Evolutionary conservation across 30 jellyfish, hydroid and myxozoan species (phyloP), one percentile per base, ranked within the genome.

Genomic region (Sanderia malayensis): DNA sequence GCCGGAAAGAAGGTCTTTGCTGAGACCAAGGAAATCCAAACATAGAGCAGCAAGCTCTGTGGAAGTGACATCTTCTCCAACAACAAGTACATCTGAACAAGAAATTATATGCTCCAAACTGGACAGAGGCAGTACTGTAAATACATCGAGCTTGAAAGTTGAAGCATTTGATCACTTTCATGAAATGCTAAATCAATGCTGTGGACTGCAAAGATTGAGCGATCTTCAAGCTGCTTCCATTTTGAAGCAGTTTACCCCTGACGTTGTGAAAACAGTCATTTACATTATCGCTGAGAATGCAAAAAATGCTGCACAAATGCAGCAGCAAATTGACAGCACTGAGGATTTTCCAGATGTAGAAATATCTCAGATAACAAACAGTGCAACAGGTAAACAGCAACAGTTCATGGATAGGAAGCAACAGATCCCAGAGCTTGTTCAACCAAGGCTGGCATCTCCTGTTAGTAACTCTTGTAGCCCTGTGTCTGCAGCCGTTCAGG

Each of bases 401-500:
- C 58, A 41, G 3, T 15, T 24, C n/a, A 58, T 21, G 10, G 57
- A 58, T 20, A 58, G 55, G 22, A 59, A 81, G 82, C 70, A 47
- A 34, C 77, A 70, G 20, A 71, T 67, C 45, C 83, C 89, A 18
- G 96, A 87, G 76, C 65, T 87, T 41, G 84, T 80, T 11, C 89
- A 85, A 26, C 95, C 95, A 19, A 68, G 92, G 53, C 80, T 76
- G 82, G 37, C 79, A n/a, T 71, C 94, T 0, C 86, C 86, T 0
- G 92, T 90, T 2, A 76, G 95, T 30, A 82, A 78, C 68, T 89
- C 97, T 4, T 80, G 97, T 34, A 89, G 97, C 74, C 95, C 97
- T 2, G 92, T 83, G 20, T 89, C 95, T 9, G 95, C 97, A 18
- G 97, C 97, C 44, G 97, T 89, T 20, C 95, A 89, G 73, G 97